phyloP scores from a whole-genome alignment of 2,888 invertebrate species.

The Saturnia pavonia region DNA sequence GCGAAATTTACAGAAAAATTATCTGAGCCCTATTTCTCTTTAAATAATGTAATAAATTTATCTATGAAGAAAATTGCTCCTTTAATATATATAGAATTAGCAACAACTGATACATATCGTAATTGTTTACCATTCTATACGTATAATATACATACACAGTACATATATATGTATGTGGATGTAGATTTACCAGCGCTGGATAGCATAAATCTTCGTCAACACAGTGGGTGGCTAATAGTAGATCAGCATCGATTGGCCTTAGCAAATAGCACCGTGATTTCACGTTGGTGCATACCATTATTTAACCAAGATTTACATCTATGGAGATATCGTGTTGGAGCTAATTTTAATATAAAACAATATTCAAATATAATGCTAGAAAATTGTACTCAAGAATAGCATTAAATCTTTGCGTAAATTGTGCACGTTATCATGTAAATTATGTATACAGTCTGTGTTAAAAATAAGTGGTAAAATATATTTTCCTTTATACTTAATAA shows the following conservation, averaged over 20 bases:
- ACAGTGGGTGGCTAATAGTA: constrained; percentile 8
- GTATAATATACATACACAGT: not conserved
- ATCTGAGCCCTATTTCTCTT: too few species aligned
- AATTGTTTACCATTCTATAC: not conserved
- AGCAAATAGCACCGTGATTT: not conserved
- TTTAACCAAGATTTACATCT: not conserved
- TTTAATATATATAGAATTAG: too few species aligned
- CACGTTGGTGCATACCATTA: not conserved
- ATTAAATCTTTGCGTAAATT: not conserved
- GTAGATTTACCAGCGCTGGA: not conserved
- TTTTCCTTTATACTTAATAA: too few species aligned
- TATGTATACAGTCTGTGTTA: not conserved
- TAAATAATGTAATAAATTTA: too few species aligned
- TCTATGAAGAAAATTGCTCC: too few species aligned
- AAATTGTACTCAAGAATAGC: not conserved
- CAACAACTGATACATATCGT: too few species aligned
- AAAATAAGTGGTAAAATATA: too few species aligned
- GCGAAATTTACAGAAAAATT: too few species aligned
- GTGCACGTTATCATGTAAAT: not conserved
- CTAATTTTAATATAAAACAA: not conserved
- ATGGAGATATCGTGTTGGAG: not conserved
- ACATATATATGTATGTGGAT: not conserved
- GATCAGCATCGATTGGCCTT: not conserved
- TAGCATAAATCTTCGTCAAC: constrained; percentile 1
- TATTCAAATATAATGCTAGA: not conserved